Conservation (phyloP, 2,113 vertebrate genomes). For the Lagopus leucura region DNA sequence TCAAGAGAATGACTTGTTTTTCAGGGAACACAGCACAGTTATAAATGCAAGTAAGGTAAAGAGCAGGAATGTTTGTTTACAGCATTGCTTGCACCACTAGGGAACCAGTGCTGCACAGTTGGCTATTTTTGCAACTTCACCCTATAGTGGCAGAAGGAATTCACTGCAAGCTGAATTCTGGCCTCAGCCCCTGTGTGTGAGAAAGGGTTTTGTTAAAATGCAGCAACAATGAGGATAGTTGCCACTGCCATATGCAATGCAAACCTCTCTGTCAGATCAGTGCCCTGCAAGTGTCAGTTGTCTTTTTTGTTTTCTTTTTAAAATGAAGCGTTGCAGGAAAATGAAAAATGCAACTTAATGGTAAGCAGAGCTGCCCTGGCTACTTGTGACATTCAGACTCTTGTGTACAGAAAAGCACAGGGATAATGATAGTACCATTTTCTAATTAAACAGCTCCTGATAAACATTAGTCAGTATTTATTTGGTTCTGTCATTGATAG, state of each 20-base stretch:
- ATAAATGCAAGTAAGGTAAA: not conserved
- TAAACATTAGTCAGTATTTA: not conserved
- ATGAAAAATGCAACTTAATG: not conserved
- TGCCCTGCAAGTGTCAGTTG: not conserved
- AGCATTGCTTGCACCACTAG: not conserved
- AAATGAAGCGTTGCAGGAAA: not conserved
- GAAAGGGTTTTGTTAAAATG: not conserved
- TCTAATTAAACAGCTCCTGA: not conserved
- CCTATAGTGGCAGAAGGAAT: not conserved
- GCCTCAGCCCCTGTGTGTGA: not conserved
- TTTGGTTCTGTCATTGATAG: not conserved
- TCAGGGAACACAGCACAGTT: not conserved
- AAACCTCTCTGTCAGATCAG: not conserved
- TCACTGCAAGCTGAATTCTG: not conserved
- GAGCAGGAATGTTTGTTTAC: not conserved
- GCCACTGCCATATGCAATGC: not conserved
- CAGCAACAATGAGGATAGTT: not conserved
- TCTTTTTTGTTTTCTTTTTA: not conserved
- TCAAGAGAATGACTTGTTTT: not conserved
- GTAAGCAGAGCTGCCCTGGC: not conserved
- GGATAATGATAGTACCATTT: not conserved
- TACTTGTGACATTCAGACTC: not conserved
- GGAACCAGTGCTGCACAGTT: not conserved
- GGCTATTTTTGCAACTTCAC: not conserved
- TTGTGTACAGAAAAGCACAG: not conserved